Percentiles rank a stretch among this genome's conserved stretches.
These are phyloP conservation scores for Delia radicum DNA, from an alignment of 1,140 invertebrate genomes.

Conservation along the genomic window DNA sequence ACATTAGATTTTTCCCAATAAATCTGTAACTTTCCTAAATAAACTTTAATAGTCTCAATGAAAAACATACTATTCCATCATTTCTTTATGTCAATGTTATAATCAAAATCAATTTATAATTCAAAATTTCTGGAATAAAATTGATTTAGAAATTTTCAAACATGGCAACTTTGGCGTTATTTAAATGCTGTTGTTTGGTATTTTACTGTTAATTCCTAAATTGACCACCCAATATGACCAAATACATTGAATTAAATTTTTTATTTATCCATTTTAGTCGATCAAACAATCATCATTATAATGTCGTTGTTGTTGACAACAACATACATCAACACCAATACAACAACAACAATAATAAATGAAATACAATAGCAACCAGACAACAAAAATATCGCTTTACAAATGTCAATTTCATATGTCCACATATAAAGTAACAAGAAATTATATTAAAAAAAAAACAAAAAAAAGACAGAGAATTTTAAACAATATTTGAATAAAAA, in stretches of 20 bases:
- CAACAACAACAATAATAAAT: neutral
- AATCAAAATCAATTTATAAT: constrained; percentile 5
- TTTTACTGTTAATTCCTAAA: neutral
- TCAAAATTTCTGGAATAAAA: neutral
- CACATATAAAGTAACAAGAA: neutral
- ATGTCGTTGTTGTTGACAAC: constrained; percentile 8
- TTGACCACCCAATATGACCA: neutral
- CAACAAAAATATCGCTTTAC: neutral
- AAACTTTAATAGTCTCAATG: too few relatives aligned
- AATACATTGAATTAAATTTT: neutral
- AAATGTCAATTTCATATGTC: constrained; percentile 16
- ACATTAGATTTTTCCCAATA: neutral
- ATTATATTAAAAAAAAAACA: neutral
- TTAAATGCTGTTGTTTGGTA: neutral
- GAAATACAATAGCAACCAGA: neutral
- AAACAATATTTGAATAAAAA: neutral
- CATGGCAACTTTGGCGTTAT: neutral
- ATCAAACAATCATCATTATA: constrained; percentile 9
- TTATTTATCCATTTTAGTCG: neutral
- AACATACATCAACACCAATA: constrained; percentile 15
- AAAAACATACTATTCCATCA: neutral
- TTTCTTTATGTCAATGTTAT: neutral
- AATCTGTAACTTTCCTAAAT: neutral
- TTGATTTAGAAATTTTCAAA: neutral
- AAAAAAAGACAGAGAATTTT: neutral